phyloP scores from a whole-genome alignment of 2,113 vertebrate species.

The Beaufortia kweichowensis region DNA sequence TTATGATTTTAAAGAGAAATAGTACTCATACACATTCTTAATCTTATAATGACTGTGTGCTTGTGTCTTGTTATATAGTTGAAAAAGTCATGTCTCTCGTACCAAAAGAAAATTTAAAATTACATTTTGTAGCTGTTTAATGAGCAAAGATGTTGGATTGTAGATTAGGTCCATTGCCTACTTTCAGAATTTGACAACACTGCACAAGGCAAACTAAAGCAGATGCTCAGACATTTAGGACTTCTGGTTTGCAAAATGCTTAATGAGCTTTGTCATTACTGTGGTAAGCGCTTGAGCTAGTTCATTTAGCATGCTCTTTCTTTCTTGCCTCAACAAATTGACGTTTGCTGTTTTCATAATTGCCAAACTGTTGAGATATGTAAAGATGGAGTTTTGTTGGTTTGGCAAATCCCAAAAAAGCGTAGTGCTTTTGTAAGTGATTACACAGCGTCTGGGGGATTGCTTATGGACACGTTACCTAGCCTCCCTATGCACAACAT shows the following conservation, averaged over 20 bases:
- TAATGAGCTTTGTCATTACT: slow-evolving; percentile 39
- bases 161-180: background rate
- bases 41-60: background rate
- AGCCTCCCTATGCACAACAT: slow-evolving; percentile 11
- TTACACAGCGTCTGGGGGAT: background rate
- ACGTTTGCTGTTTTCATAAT: slow-evolving; percentile 47
- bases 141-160: background rate
- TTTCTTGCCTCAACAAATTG: slow-evolving; percentile 38
- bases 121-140: slow-evolving; percentile 10
- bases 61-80: background rate
- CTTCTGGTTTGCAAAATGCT: slow-evolving; percentile 31
- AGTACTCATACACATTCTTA: too few relatives aligned
- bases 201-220: slow-evolving; percentile 21
- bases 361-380: slow-evolving; percentile 46
- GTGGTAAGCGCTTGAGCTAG: slow-evolving; percentile 27
- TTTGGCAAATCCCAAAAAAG: slow-evolving; percentile 19
- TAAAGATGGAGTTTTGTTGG: slow-evolving; percentile 14
- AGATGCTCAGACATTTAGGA: slow-evolving; percentile 27
- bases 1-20: too few relatives aligned
- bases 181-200: background rate
- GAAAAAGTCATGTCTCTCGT: background rate
- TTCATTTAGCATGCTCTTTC: slow-evolving; percentile 20
- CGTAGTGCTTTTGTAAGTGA: slow-evolving; percentile 4
- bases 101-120: background rate
- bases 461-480: background rate